Evolutionary conservation across 2,113 vertebrate genomes (phyloP), one percentile per base, ranked within the genome.

Genomic region (Paraplagusia blochii): DNA sequence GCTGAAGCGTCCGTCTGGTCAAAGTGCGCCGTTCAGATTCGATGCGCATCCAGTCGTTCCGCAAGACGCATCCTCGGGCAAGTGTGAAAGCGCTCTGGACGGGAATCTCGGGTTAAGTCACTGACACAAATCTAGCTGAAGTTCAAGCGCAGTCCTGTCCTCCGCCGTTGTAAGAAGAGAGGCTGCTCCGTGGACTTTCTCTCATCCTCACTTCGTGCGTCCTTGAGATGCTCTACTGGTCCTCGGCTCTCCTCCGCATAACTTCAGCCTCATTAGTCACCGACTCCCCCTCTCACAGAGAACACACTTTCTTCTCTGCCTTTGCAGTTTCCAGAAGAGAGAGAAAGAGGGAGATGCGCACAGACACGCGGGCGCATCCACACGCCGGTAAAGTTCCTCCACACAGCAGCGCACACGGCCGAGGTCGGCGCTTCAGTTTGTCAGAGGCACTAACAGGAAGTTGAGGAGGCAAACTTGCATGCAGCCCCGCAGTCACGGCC

Each of bases 261-360:
- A 77, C 74, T 77, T 80, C 71, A 40, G 39, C 56, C 56, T 44
- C 17, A 12, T 12, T 19, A 55, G 53, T 42, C 11, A 10, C 54
- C 54, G 53, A 35, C 55, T 14, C 15, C 5, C 34, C 14, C 38
- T 53, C 16, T 38, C 65, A 8, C 18, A 16, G 53, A 54, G 18
- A 58, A 35, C 47, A 54, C 45, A 70, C 62, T 81, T 82, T 78
- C n/a, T 49, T 81, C 80, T 78, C n/a, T 49, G 11, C 57, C 54
- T 45, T 44, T 13, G 12, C 38, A 10, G 10, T 12, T n/a, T 40
- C 38, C 9, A 13, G 4, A 22, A 13, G 38, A 42, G 45, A 12
- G 22, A 18, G 36, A 40, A 44, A 11, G 42, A 17, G 53, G 10
- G 2, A 9, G 4, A 12, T 8, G 12, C 49, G n/a, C 17, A n/a